A percentile compares a stretch with the other conserved stretches of the same genome.
These are phyloP conservation scores for Nannobrachium achirus DNA, from an alignment of 2,113 vertebrate species.

Conservation along the genomic window DNA sequence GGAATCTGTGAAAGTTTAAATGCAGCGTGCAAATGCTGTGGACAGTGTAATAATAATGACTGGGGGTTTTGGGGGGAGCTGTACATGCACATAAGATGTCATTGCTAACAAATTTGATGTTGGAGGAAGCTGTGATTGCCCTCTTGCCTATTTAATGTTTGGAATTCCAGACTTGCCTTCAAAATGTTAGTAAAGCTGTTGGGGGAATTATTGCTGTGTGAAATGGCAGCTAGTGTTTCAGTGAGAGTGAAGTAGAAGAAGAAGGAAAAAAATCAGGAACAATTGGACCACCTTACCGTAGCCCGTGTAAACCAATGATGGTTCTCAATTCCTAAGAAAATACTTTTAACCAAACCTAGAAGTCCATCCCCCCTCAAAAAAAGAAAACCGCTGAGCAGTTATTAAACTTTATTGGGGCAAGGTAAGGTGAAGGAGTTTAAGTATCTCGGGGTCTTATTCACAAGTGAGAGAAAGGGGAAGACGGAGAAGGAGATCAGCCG, in stretches of 20 bases:
- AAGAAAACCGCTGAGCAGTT: slow-evolving; percentile 53
- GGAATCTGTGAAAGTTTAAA: slow-evolving; percentile 90
- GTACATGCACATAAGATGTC: slow-evolving; percentile 69
- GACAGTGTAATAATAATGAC: slow-evolving; percentile 51
- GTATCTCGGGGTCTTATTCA: too few species aligned
- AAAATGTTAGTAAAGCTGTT: slow-evolving; percentile 74
- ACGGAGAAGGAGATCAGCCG: too few species aligned
- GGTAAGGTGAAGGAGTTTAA: too few species aligned
- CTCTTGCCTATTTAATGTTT: slow-evolving; percentile 65
- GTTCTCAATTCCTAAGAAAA: slow-evolving; percentile 72
- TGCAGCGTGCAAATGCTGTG: slow-evolving; percentile 13
- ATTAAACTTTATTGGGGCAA: slow-evolving; percentile 62
- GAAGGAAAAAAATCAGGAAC: slow-evolving; percentile 11
- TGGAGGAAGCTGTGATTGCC: slow-evolving; percentile 75
- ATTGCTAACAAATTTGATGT: slow-evolving; percentile 53
- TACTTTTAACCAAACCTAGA: slow-evolving; percentile 71
- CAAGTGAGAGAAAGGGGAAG: too few species aligned
- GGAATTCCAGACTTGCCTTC: slow-evolving; percentile 76
- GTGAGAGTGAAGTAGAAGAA: slow-evolving; percentile 24
- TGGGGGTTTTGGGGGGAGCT: slow-evolving; percentile 34
- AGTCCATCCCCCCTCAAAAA: slow-evolving; percentile 40
- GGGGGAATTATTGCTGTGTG: slow-evolving; percentile 62
- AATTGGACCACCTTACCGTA: slow-evolving; percentile 39
- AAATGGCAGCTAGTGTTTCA: slow-evolving; percentile 76
- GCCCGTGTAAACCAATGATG: slow-evolving; percentile 54